Evolutionary conservation across 2,888 invertebrate genomes (phyloP), one percentile per base, ranked within the genome.

Genomic region (Mythimna pallens): DNA sequence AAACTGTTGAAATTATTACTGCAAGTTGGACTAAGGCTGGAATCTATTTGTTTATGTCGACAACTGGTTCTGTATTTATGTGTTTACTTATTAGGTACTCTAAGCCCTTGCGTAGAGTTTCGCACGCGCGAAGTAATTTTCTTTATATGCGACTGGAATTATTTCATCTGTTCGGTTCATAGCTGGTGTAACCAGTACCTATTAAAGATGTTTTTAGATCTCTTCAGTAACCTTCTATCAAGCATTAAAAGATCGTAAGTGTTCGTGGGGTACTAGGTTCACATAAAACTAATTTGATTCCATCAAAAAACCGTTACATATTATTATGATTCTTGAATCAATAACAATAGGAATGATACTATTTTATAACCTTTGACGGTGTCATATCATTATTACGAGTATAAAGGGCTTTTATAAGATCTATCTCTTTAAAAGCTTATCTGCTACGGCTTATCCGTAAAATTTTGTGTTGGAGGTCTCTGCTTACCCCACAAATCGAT

Each of bases 11-110:
- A 79, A 47, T 82, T 62, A 65, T 78, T n/a, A 52, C 59, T 40
- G 30, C 66, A 20, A 61, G 57, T 40, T 72, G 47, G 47, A 61
- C 54, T 71, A 77, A 43, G 66, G 47, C n/a, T 78, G n/a, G 59
- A 66, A 55, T 66, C 50, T 71, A 76, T 76, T 62, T 70, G 70
- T 70, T 59, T 76, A 64, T 66, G 82, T 79, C 47, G 78, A 47
- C 55, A 65, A 59, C 65, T 52, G 62, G 66, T 62, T 66, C 22
- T 57, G 36, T 63, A 59, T 50, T 76, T 76, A 75, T 65, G 61
- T 58, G 47, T 50, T 76, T 64, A 47, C 50, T 52, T 72, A 58
- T 70, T 65, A 69, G 25, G 50, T 25, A 61, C 63, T 52, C 22
- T 14, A n/a, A 47, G 30, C n/a, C 57, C 36, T 76, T 36, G 65